Base-by-base conservation (phyloP, 2,113 vertebrate genomes). In the Tenrec ecaudatus region DNA sequence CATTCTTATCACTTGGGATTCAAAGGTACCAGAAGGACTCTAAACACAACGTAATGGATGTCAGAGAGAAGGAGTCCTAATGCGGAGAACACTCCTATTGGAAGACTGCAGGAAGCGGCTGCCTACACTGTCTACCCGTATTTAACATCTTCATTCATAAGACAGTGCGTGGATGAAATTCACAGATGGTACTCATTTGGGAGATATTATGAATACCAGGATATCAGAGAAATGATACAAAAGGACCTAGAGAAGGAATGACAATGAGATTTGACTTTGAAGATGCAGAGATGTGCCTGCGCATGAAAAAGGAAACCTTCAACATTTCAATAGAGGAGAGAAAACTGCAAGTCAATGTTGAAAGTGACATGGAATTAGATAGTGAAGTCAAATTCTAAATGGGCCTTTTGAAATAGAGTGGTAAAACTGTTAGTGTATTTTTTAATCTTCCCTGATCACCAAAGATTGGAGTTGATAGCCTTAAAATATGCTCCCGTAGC, bases 111-210 rank as follows among this genome's bases (percentile, higher is more conserved):
- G 82, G 78, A 89, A 95, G 91, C 93, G 93, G 87, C 81, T 97
- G 95, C 88, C 94, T 89, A 47, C 88, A 78, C 84, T 95, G 92
- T 89, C 95, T 96, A 76, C 23, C 93, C 93, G 94, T 95, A 97
- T 94, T 96, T 95, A 96, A 96, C 86, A 95, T 96, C 96, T 97
- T 95, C 96, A 95, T 97, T 97, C 93, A 95, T 88, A 84, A 92
- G 96, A 94, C 92, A 97, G 93, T 77, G 3, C 68, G n/a, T 66
- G 96, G 96, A 97, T 96, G 96, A 96, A 94, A 96, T 92, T 97
- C 97, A 95, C 96, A 97, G 95, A 97, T 96, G 96, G 96, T 95
- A 77, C 88, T 97, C 96, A 96, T 96, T 96, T 94, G 97, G 96
- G 97, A 97, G 95, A 93, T 95, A 95, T 86, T 95, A 93, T 94